phyloP scores from a whole-genome alignment of 2,797 vertebrate species.

The Amblyraja radiata region DNA sequence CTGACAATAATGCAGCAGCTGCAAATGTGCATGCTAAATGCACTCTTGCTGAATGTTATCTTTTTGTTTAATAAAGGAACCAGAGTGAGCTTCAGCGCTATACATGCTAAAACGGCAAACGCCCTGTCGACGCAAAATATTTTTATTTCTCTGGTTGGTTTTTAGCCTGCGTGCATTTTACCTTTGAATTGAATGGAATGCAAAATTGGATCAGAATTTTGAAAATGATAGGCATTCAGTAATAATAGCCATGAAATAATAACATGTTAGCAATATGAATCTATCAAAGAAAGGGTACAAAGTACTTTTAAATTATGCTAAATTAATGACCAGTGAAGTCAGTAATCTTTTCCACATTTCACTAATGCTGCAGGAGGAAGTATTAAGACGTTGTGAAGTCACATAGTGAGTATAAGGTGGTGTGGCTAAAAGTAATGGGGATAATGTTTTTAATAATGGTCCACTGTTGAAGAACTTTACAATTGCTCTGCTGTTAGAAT shows the following conservation, averaged over 20 bases:
- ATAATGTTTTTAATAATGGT: not conserved
- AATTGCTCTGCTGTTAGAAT: not conserved
- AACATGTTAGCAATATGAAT: not conserved
- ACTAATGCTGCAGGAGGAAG: not conserved
- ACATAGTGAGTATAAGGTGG: not conserved
- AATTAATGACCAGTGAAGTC: not conserved
- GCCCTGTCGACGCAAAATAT: too few relatives aligned
- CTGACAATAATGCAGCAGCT: too few relatives aligned
- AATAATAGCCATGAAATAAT: not conserved
- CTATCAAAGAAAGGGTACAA: not conserved
- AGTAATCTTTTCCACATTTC: not conserved
- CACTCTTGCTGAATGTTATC: too few relatives aligned
- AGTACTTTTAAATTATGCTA: not conserved
- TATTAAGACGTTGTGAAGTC: not conserved
- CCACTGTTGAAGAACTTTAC: not conserved
- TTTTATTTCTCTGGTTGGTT: too few relatives aligned
- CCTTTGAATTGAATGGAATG: not conserved
- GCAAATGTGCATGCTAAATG: too few relatives aligned
- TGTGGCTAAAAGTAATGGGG: not conserved
- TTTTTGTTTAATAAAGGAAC: too few relatives aligned
- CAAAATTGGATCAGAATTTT: not conserved
- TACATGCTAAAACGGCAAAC: too few relatives aligned
- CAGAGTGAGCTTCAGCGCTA: too few relatives aligned
- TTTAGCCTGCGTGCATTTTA: not conserved
- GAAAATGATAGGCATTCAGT: not conserved